phyloP scores from a whole-genome alignment of 2,888 invertebrate species.

The Drosophila maculinotata region DNA sequence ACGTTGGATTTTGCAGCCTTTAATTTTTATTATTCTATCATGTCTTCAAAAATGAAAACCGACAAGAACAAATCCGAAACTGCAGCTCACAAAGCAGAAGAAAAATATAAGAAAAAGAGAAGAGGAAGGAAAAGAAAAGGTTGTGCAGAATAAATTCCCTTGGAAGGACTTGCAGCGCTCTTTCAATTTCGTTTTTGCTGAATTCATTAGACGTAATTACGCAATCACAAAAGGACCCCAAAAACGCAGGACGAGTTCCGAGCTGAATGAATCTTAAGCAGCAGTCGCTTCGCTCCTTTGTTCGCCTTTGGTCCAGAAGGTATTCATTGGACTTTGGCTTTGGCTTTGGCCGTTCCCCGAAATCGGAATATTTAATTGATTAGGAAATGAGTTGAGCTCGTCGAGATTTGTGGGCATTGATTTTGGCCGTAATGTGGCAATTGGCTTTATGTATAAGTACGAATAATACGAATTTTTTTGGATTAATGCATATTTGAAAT shows the following conservation, averaged over 20 bases:
- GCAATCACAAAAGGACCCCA: slow-evolving; percentile 67
- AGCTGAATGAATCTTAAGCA: slow-evolving; percentile 53
- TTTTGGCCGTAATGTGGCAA: slow-evolving; percentile 16
- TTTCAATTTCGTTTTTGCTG: slow-evolving; percentile 67
- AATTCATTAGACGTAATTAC: slow-evolving; percentile 77
- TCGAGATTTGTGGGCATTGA: slow-evolving; percentile 44
- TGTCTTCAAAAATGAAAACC: slow-evolving; percentile 41
- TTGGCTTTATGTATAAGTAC: slow-evolving; percentile 6
- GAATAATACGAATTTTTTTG: background rate
- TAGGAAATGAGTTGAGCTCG: slow-evolving; percentile 68
- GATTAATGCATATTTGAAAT: background rate
- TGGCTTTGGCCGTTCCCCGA: slow-evolving; percentile 30
- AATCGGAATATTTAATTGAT: slow-evolving; percentile 80
- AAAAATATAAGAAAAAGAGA: slow-evolving; percentile 13
- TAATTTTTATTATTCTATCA: slow-evolving; percentile 41
- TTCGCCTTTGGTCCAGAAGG: slow-evolving; percentile 28
- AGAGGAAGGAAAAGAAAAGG: slow-evolving; percentile 7
- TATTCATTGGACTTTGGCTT: slow-evolving; percentile 40
- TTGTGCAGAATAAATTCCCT: slow-evolving; percentile 29
- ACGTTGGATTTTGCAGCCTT: slow-evolving; percentile 10
- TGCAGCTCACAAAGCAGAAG: slow-evolving; percentile 16
- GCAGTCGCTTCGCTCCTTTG: slow-evolving; percentile 14
- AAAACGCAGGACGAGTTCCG: slow-evolving; percentile 12
- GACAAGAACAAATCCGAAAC: slow-evolving; percentile 35
- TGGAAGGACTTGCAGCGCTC: slow-evolving; percentile 34